Base-by-base conservation (phyloP, 2,113 vertebrate species). In the Spermophilus dauricus region DNA sequence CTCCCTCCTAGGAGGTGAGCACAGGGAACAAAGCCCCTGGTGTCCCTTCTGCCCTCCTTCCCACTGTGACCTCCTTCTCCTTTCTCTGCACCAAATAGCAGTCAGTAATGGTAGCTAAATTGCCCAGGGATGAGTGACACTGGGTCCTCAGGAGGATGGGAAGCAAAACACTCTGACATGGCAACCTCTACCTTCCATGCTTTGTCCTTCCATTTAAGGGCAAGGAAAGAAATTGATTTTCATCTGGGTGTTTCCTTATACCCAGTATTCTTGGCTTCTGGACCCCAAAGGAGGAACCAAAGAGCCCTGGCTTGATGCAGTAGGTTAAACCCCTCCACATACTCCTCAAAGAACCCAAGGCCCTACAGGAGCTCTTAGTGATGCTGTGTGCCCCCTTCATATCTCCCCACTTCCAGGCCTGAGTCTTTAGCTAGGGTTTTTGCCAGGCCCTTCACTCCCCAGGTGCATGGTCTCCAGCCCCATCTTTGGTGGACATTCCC, bases 41-140 rank as follows among this genome's bases (percentile, higher is more conserved):
- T 98, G 94, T 98, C 45, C 63, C 70, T 56, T 67, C 53, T 5
- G 56, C 22, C 86, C 76, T 86, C 67, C 81, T 84, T 86, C 89
- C 65, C 73, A 48, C 24, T 61, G 51, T 61, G 61, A 28, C 81
- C 78, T 85, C 37, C 78, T n/a, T 69, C n/a, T n/a, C 80, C n/a
- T 65, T n/a, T 28, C 73, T 6, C 94, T n/a, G 77, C 51, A 48
- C 67, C 56, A 81, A 65, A 92, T 3, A 80, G 56, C 86, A 72
- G 82, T 51, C 32, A 5, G 81, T 12, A 82, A 78, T 67, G 86
- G 96, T 94, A 95, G 85, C 85, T 94, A 88, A 96, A 96, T 93
- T 73, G 80, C 78, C 45, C 51, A 13, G 92, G 88, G 93, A 93
- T 95, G 98, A 98, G 95, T 97, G 98, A 98, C 0, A 5, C 16